Evolutionary conservation across 2,888 invertebrate species (phyloP), one percentile per base, ranked within the genome.

Genomic region (Beris chalybata): DNA sequence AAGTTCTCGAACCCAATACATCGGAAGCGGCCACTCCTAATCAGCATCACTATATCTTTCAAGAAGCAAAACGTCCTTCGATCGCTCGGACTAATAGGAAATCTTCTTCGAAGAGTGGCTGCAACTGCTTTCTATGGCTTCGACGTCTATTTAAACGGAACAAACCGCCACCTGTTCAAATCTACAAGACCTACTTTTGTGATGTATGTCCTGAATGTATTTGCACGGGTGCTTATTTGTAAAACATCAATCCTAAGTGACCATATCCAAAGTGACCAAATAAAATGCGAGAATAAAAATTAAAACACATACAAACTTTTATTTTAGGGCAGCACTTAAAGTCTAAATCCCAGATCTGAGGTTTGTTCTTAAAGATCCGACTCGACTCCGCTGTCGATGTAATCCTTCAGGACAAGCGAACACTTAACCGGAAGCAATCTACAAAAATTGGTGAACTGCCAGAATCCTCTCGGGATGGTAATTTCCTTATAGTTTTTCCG

Each of bases 351-450:
- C 38, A 38, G 7, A 38, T 3, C 1, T 5, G 13, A 61, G 13
- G 22, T 65, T 53, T 45, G 32, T 61, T 52, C 50, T 55, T 63
- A 72, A 64, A 75, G 72, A 70, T 86, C 84, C 0, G 87, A 83
- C 58, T 88, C 87, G 12, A 90, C 81, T 15, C 89, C 89, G 32
- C 87, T 86, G 73, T 87, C 89, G 67, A 89, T 74, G 75, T 88
- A 90, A 76, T 89, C 89, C 74, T 85, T 83, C 0, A 89, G 71
- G 71, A 83, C 78, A 4, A 83, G 70, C 0, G 83, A 81, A 57
- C 86, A 85, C 50, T 81, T 78, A 11, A 79, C 75, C 0, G 90
- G 89, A 50, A 88, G 76, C 58, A 83, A 75, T 76, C 89, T 84
- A 76, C 81, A 85, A 72, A 84, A 72, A 71, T 83, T 81, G 72